A percentile compares a stretch with the other conserved stretches of the same genome.
phyloP scores from a whole-genome alignment of 2,888 invertebrate genomes.

The Aquatica leii region DNA sequence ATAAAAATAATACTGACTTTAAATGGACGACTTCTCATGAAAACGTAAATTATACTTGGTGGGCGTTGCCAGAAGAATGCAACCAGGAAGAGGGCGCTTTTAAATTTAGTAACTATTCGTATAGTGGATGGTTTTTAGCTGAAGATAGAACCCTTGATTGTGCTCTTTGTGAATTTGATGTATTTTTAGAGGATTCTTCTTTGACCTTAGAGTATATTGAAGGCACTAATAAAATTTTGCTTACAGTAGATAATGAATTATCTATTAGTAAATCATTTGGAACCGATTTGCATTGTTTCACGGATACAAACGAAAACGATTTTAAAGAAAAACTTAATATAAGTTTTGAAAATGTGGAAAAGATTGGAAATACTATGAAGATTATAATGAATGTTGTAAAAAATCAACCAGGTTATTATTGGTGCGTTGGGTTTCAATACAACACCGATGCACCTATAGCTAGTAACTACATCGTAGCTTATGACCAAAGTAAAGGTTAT shows the following conservation, averaged over 20 bases:
- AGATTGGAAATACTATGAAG: neutral
- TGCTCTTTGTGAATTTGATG: constrained; percentile 25
- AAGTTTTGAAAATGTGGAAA: neutral
- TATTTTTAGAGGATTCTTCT: neutral
- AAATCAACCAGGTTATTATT: constrained; percentile 34
- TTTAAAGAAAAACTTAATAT: constrained; percentile 1
- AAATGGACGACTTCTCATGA: constrained; percentile 9
- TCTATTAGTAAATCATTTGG: neutral
- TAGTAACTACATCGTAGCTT: constrained; percentile 34
- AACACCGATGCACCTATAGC: constrained; percentile 16
- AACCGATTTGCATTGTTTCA: constrained; percentile 17
- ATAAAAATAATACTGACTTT: neutral
- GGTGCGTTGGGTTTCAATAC: constrained; percentile 42
- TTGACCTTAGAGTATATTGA: constrained; percentile 3
- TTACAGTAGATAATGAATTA: constrained; percentile 3
- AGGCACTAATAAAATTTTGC: neutral
- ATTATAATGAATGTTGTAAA: neutral
- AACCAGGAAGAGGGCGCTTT: constrained; percentile 13
- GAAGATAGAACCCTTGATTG: constrained; percentile 15
- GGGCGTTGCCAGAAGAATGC: constrained; percentile 11
- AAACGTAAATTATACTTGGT: constrained; percentile 12
- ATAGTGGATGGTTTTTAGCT: constrained; percentile 15
- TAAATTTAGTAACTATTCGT: neutral
- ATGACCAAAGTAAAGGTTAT: neutral
- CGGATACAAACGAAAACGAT: constrained; percentile 21